phyloP scores from a whole-genome alignment of 2,797 vertebrate genomes.

The Paguma larvata region DNA sequence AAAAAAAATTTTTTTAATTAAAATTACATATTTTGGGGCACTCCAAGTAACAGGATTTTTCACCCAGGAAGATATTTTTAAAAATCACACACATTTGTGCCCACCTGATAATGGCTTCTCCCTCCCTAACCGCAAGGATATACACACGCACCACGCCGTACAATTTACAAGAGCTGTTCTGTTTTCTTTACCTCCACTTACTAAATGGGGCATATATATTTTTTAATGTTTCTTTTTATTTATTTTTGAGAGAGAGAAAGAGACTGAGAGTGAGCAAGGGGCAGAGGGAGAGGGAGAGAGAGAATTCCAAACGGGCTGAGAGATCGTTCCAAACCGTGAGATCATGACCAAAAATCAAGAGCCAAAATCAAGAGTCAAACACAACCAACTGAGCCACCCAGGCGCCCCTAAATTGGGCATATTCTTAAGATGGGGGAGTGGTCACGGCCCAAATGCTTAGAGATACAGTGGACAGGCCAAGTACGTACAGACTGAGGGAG shows the following conservation, averaged over 20 bases:
- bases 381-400: no score
- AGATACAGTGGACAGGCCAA: background rate
- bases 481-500: background rate
- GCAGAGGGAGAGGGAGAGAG: no score
- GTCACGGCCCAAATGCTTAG: background rate
- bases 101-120: background rate
- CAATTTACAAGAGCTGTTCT: background rate
- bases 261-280: no score
- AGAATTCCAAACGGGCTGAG: no score
- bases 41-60: constrained; percentile 14
- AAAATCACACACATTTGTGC: background rate
- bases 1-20: background rate
- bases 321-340: no score
- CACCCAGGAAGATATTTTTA: background rate
- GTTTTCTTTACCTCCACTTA: background rate
- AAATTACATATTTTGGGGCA: background rate
- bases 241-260: no score
- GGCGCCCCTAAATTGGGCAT: background rate
- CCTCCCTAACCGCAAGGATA: background rate
- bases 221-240: no score
- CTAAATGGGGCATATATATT: background rate
- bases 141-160: background rate
- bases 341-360: no score
- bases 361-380: no score
- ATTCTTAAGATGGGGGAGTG: background rate